Conservation (phyloP, 2,797 vertebrate genomes). For the Lacerta agilis region DNA sequence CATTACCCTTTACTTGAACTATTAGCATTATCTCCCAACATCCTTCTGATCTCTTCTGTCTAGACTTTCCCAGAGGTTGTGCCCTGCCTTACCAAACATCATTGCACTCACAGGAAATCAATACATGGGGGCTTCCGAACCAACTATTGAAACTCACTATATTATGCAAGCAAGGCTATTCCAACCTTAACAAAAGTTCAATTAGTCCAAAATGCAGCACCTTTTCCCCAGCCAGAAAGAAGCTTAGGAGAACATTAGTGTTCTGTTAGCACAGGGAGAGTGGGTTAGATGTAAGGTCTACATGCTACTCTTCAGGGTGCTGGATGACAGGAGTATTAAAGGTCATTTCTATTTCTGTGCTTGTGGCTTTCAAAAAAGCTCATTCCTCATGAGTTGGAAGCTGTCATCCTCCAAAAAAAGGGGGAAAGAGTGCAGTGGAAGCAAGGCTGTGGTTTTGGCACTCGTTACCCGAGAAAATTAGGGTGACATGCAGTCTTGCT, state of each 20-base stretch:
- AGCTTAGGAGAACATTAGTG: neutral
- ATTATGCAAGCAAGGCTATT: rapidly evolving
- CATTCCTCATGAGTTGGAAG: conserved; percentile 54
- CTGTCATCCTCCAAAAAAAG: conserved; percentile 44
- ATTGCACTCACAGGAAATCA: neutral
- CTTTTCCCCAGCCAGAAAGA: neutral
- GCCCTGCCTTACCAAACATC: neutral
- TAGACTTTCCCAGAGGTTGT: neutral
- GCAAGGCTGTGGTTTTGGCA: conserved; percentile 6
- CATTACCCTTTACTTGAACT: conserved; percentile 28
- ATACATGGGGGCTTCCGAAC: conserved; percentile 1
- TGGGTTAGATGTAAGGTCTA: neutral
- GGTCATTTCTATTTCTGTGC: conserved; percentile 39
- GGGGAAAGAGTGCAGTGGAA: neutral
- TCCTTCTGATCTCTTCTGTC: neutral
- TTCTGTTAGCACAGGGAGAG: neutral
- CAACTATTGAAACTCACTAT: neutral
- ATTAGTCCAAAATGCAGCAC: neutral
- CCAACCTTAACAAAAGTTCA: rapidly evolving
- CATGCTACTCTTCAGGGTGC: neutral
- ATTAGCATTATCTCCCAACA: conserved; percentile 9
- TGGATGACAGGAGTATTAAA: conserved; percentile 27
- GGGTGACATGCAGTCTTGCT: neutral
- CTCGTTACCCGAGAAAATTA: conserved; percentile 6
- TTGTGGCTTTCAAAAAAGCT: conserved; percentile 54